A percentile compares a stretch with the other conserved stretches of the same genome.
Conservation (phyloP, 2,113 vertebrate genomes). For the Periophthalmodon schlosseri region DNA sequence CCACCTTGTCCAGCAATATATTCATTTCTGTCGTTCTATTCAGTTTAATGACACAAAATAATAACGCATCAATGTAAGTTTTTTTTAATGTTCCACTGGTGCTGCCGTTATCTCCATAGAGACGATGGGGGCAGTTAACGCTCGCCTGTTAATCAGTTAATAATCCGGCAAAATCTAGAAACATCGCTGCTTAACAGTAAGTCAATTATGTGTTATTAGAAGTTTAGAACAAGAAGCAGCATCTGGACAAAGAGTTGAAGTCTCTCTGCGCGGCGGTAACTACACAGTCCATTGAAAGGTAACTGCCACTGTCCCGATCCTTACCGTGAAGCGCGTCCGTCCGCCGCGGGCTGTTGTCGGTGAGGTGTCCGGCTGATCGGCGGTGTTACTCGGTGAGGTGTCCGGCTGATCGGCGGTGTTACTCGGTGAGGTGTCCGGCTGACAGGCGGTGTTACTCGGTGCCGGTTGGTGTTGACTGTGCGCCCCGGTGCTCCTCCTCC, state of each 20-base stretch:
- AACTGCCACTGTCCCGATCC: not conserved
- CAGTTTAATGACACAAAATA: no score
- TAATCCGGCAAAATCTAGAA: not conserved
- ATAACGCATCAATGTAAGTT: not conserved
- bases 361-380: conserved; percentile 3
- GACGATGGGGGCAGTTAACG: not conserved
- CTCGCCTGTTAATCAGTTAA: no score
- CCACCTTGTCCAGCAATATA: not conserved
- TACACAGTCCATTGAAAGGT: not conserved
- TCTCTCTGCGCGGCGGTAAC: not conserved
- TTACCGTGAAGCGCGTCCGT: conserved; percentile 55
- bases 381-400: not conserved
- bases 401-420: not conserved
- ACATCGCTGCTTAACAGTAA: not conserved
- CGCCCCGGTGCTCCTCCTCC: conserved; percentile 57
- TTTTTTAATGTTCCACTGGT: not conserved
- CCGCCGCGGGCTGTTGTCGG: conserved; percentile 37
- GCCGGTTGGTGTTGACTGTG: conserved; percentile 36
- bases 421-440: not conserved
- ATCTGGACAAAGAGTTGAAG: not conserved
- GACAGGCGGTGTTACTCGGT: conserved; percentile 21
- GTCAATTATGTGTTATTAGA: not conserved
- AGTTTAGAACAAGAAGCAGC: not conserved
- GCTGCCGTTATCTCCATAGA: no score
- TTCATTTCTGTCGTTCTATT: not conserved